Evolutionary conservation across 2,113 vertebrate species (phyloP).

Genomic region (Synodontis membranacea): DNA sequence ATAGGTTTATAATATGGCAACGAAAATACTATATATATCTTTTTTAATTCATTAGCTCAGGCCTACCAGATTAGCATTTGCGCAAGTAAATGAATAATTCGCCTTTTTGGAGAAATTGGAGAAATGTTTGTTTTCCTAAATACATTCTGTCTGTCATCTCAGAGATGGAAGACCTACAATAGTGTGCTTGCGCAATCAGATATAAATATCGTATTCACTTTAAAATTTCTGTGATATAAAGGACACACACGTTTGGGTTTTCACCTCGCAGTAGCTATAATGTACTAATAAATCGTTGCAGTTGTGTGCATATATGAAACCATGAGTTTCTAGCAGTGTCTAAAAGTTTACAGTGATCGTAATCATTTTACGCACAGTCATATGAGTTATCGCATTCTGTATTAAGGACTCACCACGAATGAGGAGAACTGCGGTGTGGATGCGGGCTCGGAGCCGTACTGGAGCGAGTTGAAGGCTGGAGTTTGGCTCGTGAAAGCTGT

Average conservation of each 20-base stretch:
- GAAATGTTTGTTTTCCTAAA: background rate
- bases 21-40: too few relatives aligned
- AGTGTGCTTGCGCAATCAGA: background rate
- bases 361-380: background rate
- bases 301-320: background rate
- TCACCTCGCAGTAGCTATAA: background rate
- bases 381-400: background rate
- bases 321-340: background rate
- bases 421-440: constrained; percentile 82
- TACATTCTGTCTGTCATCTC: background rate
- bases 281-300: background rate
- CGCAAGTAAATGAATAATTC: background rate
- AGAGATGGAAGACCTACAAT: background rate
- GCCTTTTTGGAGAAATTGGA: background rate
- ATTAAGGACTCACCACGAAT: constrained; percentile 83
- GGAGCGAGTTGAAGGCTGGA: constrained; percentile 84
- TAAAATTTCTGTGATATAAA: background rate
- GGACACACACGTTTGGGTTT: background rate
- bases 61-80: background rate
- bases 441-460: constrained; percentile 84
- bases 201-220: background rate
- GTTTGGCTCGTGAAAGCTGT: constrained; percentile 83
- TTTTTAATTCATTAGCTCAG: background rate
- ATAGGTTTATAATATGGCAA: background rate
- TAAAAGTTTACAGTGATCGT: background rate